Base-by-base conservation (phyloP, 2,888 invertebrate genomes). In the Adelphocoris suturalis region DNA sequence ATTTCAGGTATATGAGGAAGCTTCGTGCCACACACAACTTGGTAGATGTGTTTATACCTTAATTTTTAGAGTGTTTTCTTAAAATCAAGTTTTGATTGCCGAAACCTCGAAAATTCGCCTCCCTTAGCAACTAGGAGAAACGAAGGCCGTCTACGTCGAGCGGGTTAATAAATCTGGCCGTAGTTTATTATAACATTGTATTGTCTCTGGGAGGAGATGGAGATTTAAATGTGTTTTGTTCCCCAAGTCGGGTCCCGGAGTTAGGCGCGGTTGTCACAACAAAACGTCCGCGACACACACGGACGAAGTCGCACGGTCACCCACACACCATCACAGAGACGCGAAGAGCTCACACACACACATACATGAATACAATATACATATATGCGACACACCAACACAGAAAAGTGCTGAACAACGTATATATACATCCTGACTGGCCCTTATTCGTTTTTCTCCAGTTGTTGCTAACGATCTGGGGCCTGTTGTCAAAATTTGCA, bases 141-240 rank as follows among this genome's bases (percentile, higher is more conserved):
- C 68, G 19, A 11, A 68, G 23, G 68, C 23, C 68, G n/a, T 68
- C 23, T 19, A 23, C 5, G 5, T 68, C 68, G 5, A 27, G 11
- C 0, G 9, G 68, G 23, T 23, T 37, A 68, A 23, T 68, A 68
- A 68, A 68, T 68, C 68, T 27, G 12, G 23, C 37, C 11, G 68
- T 68, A 68, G 68, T 68, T 68, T 68, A 68, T 68, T 68, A 68
- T 68, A 68, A 68, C 68, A 68, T 68, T 68, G 68, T 68, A 68
- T 68, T 68, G 68, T 68, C 68, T 68, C 27, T 37, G 37, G 37
- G 68, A 37, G 68, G 68, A 23, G 68, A 68, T 68, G 68, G 68
- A 68, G 68, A 68, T 68, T 68, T 68, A 68, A 68, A 68, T 68
- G 68, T 23, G 68, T 68, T 68, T 68, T 68, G 68, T 68, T 9